Conservation (phyloP, 23 tunicate genomes). For the Ascidia mentula region DNA sequence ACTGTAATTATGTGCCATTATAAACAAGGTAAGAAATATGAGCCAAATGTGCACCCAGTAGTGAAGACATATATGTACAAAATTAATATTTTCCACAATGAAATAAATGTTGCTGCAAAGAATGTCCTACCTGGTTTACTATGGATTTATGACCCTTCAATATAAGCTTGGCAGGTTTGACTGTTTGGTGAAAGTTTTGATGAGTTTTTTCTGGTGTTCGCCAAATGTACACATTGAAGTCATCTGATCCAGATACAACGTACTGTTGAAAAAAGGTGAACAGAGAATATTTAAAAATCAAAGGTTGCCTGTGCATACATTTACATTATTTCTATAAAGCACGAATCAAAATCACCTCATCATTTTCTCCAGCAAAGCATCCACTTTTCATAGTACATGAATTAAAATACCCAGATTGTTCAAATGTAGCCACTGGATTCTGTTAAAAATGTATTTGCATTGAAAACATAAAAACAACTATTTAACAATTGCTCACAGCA, state of each 20-base stretch:
- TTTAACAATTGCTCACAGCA: slow-evolving; percentile 31
- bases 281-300: neutral
- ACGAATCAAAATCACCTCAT: slow-evolving; percentile 49
- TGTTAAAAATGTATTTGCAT: neutral
- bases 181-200: neutral
- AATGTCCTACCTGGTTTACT: slow-evolving; percentile 63
- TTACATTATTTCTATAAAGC: neutral
- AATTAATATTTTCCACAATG: too few relatives aligned
- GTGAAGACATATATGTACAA: neutral
- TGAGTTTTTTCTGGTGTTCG: slow-evolving; percentile 40
- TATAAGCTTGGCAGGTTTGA: slow-evolving; percentile 32
- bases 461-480: neutral
- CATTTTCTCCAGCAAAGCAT: slow-evolving; percentile 78
- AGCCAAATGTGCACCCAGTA: too few relatives aligned
- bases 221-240: slow-evolving; percentile 79
- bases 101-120: too few relatives aligned
- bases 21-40: too few relatives aligned
- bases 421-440: neutral
- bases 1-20: too few relatives aligned
- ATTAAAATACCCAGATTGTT: slow-evolving; percentile 40
- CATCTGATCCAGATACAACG: slow-evolving; percentile 84
- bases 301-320: too few relatives aligned
- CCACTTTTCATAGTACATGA: slow-evolving; percentile 89
- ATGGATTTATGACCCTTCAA: slow-evolving; percentile 68
- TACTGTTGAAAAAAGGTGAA: slow-evolving; percentile 31